Conservation (phyloP, 1,140 invertebrate species). For the Chionoecetes opilio region DNA sequence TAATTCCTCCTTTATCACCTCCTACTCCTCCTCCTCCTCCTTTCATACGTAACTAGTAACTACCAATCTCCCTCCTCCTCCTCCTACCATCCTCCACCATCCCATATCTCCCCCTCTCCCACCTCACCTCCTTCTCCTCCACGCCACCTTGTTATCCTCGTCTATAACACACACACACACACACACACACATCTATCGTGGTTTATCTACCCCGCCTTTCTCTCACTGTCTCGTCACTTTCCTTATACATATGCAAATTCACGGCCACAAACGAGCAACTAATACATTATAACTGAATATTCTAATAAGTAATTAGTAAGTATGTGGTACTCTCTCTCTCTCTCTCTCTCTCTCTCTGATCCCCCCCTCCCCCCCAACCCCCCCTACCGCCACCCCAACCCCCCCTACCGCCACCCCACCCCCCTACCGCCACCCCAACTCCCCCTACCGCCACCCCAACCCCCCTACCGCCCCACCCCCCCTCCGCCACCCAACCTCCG, state of each 20-base stretch:
- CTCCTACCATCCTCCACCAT: neutral
- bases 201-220: neutral
- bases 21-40: neutral
- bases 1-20: neutral
- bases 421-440: neutral
- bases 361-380: neutral
- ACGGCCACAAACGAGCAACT: neutral
- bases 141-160: neutral
- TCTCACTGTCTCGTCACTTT: neutral
- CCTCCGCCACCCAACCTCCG: no score
- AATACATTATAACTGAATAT: neutral
- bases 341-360: no score
- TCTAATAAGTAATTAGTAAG: neutral
- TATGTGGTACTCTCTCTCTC: no score
- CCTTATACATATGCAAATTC: neutral
- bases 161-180: neutral
- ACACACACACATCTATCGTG: slow-evolving; percentile 19
- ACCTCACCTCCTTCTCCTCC: neutral
- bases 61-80: neutral
- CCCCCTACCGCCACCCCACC: no score
- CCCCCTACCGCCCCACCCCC: neutral
- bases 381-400: no score
- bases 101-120: neutral
- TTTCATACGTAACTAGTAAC: no score
- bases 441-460: neutral